Base-by-base conservation (phyloP, 30 jellyfish, hydroid and myxozoan species). In the Sanderia malayensis region DNA sequence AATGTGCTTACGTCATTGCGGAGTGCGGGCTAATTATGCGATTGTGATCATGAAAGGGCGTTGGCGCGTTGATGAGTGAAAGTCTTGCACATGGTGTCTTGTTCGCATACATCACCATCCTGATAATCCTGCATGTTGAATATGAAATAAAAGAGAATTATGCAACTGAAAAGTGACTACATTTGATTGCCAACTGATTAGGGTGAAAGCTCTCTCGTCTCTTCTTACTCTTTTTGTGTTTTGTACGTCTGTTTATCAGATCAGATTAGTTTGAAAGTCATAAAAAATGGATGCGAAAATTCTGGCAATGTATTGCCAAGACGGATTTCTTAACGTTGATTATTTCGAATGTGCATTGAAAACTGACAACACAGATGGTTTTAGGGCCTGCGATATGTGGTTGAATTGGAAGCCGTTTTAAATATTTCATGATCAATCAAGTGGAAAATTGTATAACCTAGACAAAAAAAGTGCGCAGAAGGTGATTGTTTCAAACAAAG, bases 401-500 rank as follows among this genome's bases (percentile, higher is more conserved):
- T 30, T 44, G 26, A 41, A 49, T 69, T 44, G 46, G 25, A 33
- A 22, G n/a, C 31, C 34, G 87, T 19, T 62, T 58, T 76, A 76
- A 76, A 76, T 76, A 58, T 65, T 65, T 78, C 57, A 78, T 78
- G 89, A 65, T 53, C 89, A 41, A 75, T 82, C 80, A 37, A 41
- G 94, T 76, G 63, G 81, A 62, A 67, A 76, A 70, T 49, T 76
- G 80, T 44, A 82, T 61, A 53, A 49, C 82, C n/a, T 29, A 34
- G 81, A 67, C 70, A 72, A 58, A 19, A n/a, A 72, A 63, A 65
- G 45, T 70, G 20, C 86, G 66, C 75, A 71, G 82, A 82, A 66
- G 29, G 41, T 25, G 61, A 82, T 82, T 82, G 94, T 82, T 58
- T 44, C n/a, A 0, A 17, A 26, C 81, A 80, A 82, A 82, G 44